Evolutionary conservation across 2,888 invertebrate species (phyloP).

Genomic region (Heliothis peltigera): DNA sequence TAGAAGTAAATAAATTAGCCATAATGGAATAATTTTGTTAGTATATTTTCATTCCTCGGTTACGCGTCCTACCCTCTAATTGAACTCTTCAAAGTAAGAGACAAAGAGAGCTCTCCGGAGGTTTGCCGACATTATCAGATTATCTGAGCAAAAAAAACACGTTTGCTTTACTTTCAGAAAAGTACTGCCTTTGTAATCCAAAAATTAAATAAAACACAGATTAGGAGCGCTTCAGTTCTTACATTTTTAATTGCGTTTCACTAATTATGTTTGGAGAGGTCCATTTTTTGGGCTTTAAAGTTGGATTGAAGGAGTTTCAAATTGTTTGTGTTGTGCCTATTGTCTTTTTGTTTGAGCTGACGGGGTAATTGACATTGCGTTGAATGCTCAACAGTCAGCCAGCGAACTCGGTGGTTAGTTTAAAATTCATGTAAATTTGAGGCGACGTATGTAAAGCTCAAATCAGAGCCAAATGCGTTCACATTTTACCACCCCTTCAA

Average conservation of each 20-base stretch:
- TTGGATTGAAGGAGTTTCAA: conserved; percentile 54
- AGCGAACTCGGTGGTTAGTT: conserved; percentile 9
- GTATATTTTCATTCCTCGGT: conserved; percentile 32
- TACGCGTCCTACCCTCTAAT: conserved; percentile 40
- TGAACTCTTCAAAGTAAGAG: conserved; percentile 54
- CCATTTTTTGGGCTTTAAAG: conserved; percentile 57
- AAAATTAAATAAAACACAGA: conserved; percentile 66
- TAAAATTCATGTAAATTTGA: conserved; percentile 35
- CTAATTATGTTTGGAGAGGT: conserved; percentile 61
- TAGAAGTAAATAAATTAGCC: conserved; percentile 41
- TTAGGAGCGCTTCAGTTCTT: conserved; percentile 63
- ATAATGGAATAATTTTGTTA: conserved; percentile 36
- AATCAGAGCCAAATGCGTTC: conserved; percentile 32
- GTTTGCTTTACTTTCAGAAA: conserved; percentile 56
- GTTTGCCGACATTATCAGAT: conserved; percentile 62
- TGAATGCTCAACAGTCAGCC: conserved; percentile 17
- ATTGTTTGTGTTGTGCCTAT: conserved; percentile 53
- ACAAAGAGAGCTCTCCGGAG: conserved; percentile 55
- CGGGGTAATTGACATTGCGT: conserved; percentile 45
- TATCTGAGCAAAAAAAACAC: conserved; percentile 60
- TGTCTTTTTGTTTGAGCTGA: conserved; percentile 38
- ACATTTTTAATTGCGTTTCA: conserved; percentile 61
- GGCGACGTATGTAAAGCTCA: conserved; percentile 12
- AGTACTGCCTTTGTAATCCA: conserved; percentile 62
- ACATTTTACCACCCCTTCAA: conserved; percentile 25